Base-by-base conservation (phyloP, 2,888 invertebrate species). In the Neoscelio sp. region DNA sequence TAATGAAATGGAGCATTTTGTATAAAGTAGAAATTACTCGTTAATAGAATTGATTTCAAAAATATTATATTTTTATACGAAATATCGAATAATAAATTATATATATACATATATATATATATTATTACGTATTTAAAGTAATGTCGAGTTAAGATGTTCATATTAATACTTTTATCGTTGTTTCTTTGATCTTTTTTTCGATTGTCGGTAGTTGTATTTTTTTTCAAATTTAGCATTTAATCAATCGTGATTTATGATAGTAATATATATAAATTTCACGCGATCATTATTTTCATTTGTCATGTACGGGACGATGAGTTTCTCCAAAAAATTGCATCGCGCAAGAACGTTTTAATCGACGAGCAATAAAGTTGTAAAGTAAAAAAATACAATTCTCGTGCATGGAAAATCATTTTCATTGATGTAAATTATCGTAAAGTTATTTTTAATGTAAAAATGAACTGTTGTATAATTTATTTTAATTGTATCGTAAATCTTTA, bases 51-150 rank as follows among this genome's bases (percentile, higher is more conserved):
- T 76, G 60, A 64, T 70, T 77, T 77, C 68, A 52, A 44, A 75
- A 70, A 77, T 56, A 64, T 75, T 67, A 76, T 77, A 77, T 77
- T 71, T 77, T 77, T 77, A 70, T 77, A 70, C 58, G 70, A 13
- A 52, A 70, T 65, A 77, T 65, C 35, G 38, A 56, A 50, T 77
- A 76, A 64, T 64, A 33, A 56, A 76, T 76, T 70, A 76, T 64
- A 77, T 58, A 33, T 33, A n/a, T n/a, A 33, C n/a, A 33, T n/a
- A n/a, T n/a, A n/a, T 33, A 33, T 33, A 65, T 58, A 48, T 77
- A 70, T 70, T 48, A 68, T 60, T 60, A 68, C 10, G 44, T 50
- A 60, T 67, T 68, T 68, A 62, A 68, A 68, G 20, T 58, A 75
- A 62, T 23, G 54, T 75, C 62, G 62, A 46, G 54, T 67, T 75